Conservation (phyloP, 2,888 invertebrate species). For the Eristalis arbustorum region DNA sequence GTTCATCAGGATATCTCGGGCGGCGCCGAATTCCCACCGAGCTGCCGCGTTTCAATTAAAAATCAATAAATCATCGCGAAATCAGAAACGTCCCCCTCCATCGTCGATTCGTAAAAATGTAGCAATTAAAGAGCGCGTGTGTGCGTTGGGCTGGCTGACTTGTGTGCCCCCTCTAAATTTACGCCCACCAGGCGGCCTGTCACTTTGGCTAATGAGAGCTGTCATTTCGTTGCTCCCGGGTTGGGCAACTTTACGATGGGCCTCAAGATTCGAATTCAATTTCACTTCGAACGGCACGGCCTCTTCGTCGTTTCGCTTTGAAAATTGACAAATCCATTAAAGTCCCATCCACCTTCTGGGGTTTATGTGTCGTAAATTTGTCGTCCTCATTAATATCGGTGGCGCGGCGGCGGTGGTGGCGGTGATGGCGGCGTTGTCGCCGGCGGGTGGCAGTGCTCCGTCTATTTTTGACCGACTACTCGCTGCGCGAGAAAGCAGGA, state of each 20-base stretch:
- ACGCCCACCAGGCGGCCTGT: conserved; percentile 61
- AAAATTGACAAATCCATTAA: conserved; percentile 67
- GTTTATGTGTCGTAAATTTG: conserved; percentile 62
- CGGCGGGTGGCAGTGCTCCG: no score
- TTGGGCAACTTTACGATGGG: conserved; percentile 54
- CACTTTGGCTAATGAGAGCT: conserved; percentile 68
- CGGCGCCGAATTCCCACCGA: not conserved
- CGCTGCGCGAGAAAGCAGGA: not conserved
- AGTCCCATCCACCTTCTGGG: conserved; percentile 51
- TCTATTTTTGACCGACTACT: conserved; percentile 34
- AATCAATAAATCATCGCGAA: conserved; percentile 51
- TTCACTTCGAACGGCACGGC: conserved; percentile 17
- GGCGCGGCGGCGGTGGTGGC: not conserved
- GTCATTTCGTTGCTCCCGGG: conserved; percentile 53
- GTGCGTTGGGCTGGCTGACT: conserved; percentile 43
- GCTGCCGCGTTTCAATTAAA: conserved; percentile 52
- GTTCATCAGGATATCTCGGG: not conserved
- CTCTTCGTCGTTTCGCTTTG: conserved; percentile 39
- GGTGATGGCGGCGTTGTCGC: no score
- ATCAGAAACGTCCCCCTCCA: conserved; percentile 10
- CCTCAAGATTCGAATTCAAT: conserved; percentile 15
- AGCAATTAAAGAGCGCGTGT: conserved; percentile 48
- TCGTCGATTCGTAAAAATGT: conserved; percentile 58
- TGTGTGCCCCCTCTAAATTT: conserved; percentile 55
- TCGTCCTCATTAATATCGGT: conserved; percentile 60